Conservation (phyloP, 2,113 vertebrate genomes). For the Chrysochloris asiatica region DNA sequence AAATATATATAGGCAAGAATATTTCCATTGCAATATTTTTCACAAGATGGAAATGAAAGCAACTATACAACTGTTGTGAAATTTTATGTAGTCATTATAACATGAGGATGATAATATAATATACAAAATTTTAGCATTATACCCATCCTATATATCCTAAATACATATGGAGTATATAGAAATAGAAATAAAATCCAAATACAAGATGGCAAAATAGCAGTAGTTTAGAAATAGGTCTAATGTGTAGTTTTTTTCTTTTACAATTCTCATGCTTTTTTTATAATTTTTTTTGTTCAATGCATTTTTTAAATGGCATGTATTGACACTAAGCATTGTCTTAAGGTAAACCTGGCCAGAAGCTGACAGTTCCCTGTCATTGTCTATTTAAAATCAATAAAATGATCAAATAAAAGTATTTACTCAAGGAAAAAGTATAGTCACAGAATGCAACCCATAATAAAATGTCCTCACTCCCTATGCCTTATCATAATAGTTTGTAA, state of each 20-base stretch:
- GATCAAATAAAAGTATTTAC: neutral
- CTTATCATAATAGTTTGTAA: neutral
- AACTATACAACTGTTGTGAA: neutral
- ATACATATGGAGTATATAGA: neutral
- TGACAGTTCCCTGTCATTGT: neutral
- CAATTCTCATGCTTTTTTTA: neutral
- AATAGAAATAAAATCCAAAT: neutral
- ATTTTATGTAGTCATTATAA: neutral
- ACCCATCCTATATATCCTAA: neutral
- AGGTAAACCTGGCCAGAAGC: neutral
- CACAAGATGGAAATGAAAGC: slow-evolving; percentile 4
- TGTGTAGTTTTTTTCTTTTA: neutral
- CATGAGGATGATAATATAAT: neutral
- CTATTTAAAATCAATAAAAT: neutral
- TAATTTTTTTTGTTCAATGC: neutral
- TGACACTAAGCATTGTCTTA: neutral
- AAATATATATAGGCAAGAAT: neutral
- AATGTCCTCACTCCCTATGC: neutral
- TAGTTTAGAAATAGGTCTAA: neutral
- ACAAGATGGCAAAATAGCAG: neutral
- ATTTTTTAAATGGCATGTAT: neutral
- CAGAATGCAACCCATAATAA: neutral
- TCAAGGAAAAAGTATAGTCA: neutral
- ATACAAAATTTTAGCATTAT: slow-evolving; percentile 14
- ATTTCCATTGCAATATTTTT: neutral